phyloP scores from a whole-genome alignment of 2,797 vertebrate genomes.

The Pseudomugil gertrudae region DNA sequence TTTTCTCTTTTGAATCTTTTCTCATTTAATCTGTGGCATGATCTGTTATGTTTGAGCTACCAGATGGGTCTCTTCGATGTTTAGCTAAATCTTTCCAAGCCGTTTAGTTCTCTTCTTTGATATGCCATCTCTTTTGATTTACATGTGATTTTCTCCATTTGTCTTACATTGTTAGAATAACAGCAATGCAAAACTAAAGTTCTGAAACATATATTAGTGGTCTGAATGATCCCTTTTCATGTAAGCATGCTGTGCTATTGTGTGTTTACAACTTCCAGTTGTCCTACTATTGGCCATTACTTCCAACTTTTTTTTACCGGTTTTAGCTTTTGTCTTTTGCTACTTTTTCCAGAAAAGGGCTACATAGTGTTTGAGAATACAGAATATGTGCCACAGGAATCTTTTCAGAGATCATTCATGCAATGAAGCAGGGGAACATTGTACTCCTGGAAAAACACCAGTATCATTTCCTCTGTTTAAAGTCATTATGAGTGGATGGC shows the following conservation, averaged over 20 bases:
- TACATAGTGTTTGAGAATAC: conserved; percentile 41
- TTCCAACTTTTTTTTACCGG: not conserved
- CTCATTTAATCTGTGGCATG: conserved; percentile 72
- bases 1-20: conserved; percentile 45
- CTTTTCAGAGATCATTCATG: conserved; percentile 16
- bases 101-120: conserved; percentile 34
- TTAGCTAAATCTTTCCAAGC: conserved; percentile 33
- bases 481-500: conserved; percentile 32
- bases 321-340: conserved; percentile 46
- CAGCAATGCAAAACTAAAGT: conserved; percentile 53
- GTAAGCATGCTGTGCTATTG: conserved; percentile 68
- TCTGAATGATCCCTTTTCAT: conserved; percentile 62
- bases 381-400: conserved; percentile 17
- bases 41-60: conserved; percentile 71
- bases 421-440: conserved; percentile 6
- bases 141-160: conserved; percentile 56
- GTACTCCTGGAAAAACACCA: conserved; percentile 22
- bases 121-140: conserved; percentile 52
- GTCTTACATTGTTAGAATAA: conserved; percentile 54
- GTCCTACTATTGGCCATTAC: conserved; percentile 47
- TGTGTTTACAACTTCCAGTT: conserved; percentile 51
- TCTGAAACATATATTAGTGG: conserved; percentile 46
- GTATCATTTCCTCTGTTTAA: conserved; percentile 27
- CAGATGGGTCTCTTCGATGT: conserved; percentile 39
- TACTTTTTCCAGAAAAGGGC: conserved; percentile 68